Conservation (phyloP, 92 coral and sea anemone species). For the Plumapathes pennacea region DNA sequence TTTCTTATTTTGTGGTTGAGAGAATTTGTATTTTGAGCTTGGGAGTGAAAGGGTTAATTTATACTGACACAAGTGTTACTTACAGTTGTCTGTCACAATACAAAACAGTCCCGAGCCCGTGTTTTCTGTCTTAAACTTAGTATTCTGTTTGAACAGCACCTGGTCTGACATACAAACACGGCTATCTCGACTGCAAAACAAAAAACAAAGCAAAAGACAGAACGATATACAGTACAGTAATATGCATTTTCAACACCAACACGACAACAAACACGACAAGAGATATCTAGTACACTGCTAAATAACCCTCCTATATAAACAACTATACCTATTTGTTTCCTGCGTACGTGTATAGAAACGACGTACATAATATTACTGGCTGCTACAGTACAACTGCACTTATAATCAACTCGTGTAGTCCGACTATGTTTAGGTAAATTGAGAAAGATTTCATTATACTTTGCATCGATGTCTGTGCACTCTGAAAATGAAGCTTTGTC, state of each 20-base stretch:
- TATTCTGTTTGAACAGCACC: constrained; percentile 74
- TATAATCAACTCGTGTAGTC: no score
- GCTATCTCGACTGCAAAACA: constrained; percentile 71
- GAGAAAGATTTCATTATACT: constrained; percentile 39
- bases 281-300: background rate
- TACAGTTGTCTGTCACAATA: constrained; percentile 83
- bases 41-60: no score
- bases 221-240: background rate
- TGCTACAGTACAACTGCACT: background rate
- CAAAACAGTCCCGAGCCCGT: constrained; percentile 94
- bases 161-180: constrained; percentile 81
- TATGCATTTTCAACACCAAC: background rate
- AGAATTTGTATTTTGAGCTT: no score
- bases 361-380: no score
- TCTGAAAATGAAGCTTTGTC: constrained; percentile 81
- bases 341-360: no score
- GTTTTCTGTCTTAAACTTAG: constrained; percentile 63
- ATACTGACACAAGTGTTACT: constrained; percentile 17
- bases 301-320: no score
- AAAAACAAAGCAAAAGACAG: background rate
- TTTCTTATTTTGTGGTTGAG: no score
- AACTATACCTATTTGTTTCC: no score
- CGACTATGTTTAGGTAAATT: no score
- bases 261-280: background rate
- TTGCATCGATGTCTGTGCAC: constrained; percentile 75